phyloP scores from a whole-genome alignment of 1,140 invertebrate genomes.

The Drosophila bocqueti region DNA sequence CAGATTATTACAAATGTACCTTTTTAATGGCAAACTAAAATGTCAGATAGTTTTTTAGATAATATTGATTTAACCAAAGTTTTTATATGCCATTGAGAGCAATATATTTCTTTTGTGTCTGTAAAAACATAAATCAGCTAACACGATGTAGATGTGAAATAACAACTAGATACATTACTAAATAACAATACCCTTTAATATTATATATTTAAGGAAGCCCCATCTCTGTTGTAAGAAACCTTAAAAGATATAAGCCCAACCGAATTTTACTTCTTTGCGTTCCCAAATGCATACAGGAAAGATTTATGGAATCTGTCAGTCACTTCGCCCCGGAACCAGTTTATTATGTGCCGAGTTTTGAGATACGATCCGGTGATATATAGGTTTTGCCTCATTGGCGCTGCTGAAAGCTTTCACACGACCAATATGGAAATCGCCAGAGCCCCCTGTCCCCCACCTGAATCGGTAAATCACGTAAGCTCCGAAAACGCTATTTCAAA shows the following conservation, averaged over 20 bases:
- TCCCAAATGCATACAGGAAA: conserved; percentile 1
- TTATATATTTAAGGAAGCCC: too few species aligned
- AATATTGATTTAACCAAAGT: too few species aligned
- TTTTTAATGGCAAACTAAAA: too few species aligned
- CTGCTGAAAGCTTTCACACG: conserved; percentile 42
- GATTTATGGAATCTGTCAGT: conserved; percentile 25
- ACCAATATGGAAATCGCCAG: conserved; percentile 32
- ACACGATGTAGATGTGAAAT: too few species aligned
- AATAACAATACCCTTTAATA: not conserved
- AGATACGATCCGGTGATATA: conserved; percentile 45
- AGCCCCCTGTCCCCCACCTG: not conserved
- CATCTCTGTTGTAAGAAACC: not conserved
- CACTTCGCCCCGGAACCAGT: conserved; percentile 33
- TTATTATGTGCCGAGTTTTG: conserved; percentile 27
- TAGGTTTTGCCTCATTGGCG: conserved; percentile 20
- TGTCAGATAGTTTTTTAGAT: too few species aligned
- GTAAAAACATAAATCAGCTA: too few species aligned
- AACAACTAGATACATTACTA: too few species aligned
- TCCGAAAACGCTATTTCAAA: conserved; percentile 39
- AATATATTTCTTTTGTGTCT: too few species aligned
- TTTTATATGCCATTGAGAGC: too few species aligned
- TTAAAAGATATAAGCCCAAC: not conserved
- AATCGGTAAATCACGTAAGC: conserved; percentile 46
- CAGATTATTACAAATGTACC: too few species aligned
- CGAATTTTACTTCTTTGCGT: not conserved